phyloP scores from a whole-genome alignment of 1,140 invertebrate genomes.

The Drosophila funebris region DNA sequence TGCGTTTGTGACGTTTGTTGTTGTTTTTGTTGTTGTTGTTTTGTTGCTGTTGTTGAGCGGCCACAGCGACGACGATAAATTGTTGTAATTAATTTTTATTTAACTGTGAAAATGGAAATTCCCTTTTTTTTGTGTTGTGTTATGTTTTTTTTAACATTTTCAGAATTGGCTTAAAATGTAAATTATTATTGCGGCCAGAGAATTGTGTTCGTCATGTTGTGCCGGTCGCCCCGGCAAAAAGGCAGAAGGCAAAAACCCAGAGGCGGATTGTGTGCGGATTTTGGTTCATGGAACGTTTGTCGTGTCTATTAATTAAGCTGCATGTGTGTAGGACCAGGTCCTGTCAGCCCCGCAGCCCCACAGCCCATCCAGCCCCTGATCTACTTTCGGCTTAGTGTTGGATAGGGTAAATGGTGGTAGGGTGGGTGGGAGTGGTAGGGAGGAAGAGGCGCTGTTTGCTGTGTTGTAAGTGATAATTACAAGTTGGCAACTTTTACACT shows the following conservation, averaged over 20 bases:
- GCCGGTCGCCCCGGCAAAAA: neutral
- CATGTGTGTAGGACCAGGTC: slow-evolving; percentile 25
- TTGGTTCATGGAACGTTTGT: slow-evolving; percentile 58
- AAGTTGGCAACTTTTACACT: slow-evolving; percentile 77
- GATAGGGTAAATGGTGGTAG: slow-evolving; percentile 27
- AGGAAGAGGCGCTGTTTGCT: slow-evolving; percentile 7
- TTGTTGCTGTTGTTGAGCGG: slow-evolving; percentile 34
- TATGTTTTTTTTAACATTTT: slow-evolving; percentile 58
- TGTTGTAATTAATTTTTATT: slow-evolving; percentile 82
- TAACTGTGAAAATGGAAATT: slow-evolving; percentile 79
- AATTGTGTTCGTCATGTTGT: slow-evolving; percentile 64
- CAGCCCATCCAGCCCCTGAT: neutral
- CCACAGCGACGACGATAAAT: slow-evolving; percentile 71
- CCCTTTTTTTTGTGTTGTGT: slow-evolving; percentile 23
- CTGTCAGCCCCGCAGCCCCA: slow-evolving; percentile 2
- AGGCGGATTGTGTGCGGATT: slow-evolving; percentile 52
- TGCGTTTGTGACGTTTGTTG: slow-evolving; percentile 33
- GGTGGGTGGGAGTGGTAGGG: neutral
- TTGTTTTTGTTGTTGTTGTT: neutral
- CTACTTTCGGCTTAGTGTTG: slow-evolving; percentile 27
- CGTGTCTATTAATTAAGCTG: slow-evolving; percentile 78
- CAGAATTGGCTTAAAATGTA: slow-evolving; percentile 81
- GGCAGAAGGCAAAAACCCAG: slow-evolving; percentile 18
- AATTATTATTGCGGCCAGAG: slow-evolving; percentile 78
- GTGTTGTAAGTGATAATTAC: slow-evolving; percentile 77